Conservation (phyloP, 1,140 invertebrate species). For the Leptonema lineaticorne region DNA sequence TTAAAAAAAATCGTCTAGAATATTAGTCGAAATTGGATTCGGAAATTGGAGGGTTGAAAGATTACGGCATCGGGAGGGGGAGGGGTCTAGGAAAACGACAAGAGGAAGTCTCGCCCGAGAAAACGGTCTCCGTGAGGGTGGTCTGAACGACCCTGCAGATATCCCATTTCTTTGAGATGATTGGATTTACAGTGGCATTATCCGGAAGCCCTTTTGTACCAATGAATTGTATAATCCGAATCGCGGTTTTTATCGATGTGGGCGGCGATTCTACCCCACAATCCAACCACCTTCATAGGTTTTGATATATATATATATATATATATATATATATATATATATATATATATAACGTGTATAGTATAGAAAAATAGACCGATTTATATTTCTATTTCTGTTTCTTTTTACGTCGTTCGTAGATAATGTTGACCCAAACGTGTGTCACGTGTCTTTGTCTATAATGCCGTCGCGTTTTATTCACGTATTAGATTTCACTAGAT, state of each 20-base stretch:
- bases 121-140: no score
- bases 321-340: neutral
- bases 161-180: conserved; percentile 32
- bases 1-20: no score
- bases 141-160: conserved; percentile 13
- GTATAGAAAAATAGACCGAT: no score
- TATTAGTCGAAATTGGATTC: no score
- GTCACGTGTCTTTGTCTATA: neutral
- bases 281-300: neutral
- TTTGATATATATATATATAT: neutral
- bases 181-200: conserved; percentile 31
- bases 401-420: no score
- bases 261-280: neutral
- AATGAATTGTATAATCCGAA: conserved; percentile 27
- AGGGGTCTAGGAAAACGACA: neutral
- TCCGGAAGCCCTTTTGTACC: conserved; percentile 19
- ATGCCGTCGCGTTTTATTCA: no score
- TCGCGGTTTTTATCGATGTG: conserved; percentile 17
- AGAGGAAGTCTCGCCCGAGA: neutral
- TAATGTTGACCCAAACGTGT: no score
- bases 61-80: neutral
- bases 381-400: no score
- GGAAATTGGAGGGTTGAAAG: neutral
- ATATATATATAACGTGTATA: neutral
- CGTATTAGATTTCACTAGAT: neutral